Conservation (phyloP, 23 tunicate species). For the Styela plicata region DNA sequence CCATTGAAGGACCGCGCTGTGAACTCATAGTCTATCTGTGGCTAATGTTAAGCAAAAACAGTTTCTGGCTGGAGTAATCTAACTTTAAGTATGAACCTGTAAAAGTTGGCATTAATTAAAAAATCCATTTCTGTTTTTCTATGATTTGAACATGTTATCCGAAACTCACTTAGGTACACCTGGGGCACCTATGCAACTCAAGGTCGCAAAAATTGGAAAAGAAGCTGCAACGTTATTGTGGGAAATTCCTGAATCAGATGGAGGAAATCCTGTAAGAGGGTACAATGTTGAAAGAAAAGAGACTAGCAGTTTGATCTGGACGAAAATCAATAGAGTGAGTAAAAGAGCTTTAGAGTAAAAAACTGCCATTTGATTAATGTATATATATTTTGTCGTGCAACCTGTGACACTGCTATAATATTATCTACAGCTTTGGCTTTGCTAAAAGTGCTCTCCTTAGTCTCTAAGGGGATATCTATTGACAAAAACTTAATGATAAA, state of each 20-base stretch:
- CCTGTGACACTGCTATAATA: too few relatives aligned
- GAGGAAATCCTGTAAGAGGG: slow-evolving; percentile 82
- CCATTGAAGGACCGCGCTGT: too few relatives aligned
- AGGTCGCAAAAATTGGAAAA: slow-evolving; percentile 51
- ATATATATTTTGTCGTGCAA: too few relatives aligned
- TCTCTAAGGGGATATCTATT: background rate
- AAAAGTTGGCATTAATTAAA: too few relatives aligned
- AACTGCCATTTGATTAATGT: too few relatives aligned
- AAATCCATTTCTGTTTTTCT: background rate
- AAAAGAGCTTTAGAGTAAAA: too few relatives aligned
- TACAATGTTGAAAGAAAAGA: slow-evolving; percentile 90
- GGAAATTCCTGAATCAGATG: slow-evolving; percentile 76
- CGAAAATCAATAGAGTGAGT: slow-evolving; percentile 28
- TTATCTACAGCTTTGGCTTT: too few relatives aligned
- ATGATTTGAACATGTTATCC: background rate
- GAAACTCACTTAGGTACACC: slow-evolving; percentile 36
- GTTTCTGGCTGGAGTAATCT: too few relatives aligned
- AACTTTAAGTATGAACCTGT: too few relatives aligned
- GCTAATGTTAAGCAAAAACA: too few relatives aligned
- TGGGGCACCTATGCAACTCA: slow-evolving; percentile 42
- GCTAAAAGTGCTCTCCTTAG: background rate
- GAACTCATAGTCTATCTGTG: too few relatives aligned
- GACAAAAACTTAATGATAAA: background rate
- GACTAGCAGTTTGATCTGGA: slow-evolving; percentile 77
- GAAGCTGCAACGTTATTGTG: slow-evolving; percentile 73